Evolutionary conservation across 2,797 vertebrate species (phyloP).

Genomic region (Falco novaeseelandiae): DNA sequence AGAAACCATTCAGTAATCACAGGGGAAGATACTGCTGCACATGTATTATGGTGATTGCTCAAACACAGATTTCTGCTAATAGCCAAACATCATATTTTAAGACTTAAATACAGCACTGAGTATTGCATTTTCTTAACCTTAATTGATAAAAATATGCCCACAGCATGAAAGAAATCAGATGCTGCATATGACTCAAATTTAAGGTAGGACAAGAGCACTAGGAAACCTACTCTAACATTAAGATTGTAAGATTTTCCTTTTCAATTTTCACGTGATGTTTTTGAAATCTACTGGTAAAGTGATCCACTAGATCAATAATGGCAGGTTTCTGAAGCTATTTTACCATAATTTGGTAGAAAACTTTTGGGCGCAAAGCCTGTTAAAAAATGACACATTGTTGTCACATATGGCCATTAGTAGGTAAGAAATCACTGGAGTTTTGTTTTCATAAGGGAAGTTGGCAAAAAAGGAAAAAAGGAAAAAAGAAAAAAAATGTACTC

Average conservation of each 20-base stretch:
- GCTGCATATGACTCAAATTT: background rate
- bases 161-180: background rate
- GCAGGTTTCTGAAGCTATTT: background rate
- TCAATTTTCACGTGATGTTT: background rate
- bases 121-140: background rate
- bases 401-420: background rate
- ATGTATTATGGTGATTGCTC: background rate
- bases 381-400: accelerated
- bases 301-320: background rate
- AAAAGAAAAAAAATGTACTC: background rate
- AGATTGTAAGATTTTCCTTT: background rate
- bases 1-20: conserved; percentile 36
- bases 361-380: background rate
- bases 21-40: background rate
- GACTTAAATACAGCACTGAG: background rate
- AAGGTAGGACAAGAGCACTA: background rate
- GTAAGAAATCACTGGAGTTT: background rate
- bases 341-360: background rate
- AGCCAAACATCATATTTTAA: background rate
- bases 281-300: background rate
- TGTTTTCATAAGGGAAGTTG: background rate
- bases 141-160: background rate
- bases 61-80: background rate
- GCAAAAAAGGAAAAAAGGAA: background rate
- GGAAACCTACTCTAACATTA: background rate